Conservation (phyloP, 2,888 invertebrate species). For the Chymomyza amoena region DNA sequence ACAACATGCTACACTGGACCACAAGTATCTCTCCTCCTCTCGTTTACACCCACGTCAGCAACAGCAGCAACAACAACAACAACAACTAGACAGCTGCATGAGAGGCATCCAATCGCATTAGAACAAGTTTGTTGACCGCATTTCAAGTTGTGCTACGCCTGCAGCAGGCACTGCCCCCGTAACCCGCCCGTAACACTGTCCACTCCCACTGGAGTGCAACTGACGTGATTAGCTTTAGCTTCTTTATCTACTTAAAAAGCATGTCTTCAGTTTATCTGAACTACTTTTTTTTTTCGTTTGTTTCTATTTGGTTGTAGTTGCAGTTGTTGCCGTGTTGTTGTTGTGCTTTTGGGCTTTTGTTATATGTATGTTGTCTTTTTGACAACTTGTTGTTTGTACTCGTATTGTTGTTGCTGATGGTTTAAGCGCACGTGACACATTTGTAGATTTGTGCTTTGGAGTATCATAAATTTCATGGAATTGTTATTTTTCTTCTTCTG, state of each 20-base stretch:
- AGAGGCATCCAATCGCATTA: background rate
- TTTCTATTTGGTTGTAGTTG: too few species aligned
- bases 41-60: background rate
- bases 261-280: conserved; percentile 12
- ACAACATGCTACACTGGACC: background rate
- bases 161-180: too few species aligned
- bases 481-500: conserved; percentile 9
- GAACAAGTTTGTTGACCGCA: conserved; percentile 70
- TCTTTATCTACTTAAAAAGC: conserved; percentile 55
- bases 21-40: background rate
- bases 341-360: background rate
- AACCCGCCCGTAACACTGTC: too few species aligned
- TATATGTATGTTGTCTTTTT: conserved; percentile 61
- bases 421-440: conserved; percentile 62
- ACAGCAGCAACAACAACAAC: background rate
- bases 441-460: conserved; percentile 40
- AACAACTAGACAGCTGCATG: conserved; percentile 25
- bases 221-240: conserved; percentile 58
- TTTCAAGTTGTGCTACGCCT: conserved; percentile 32
- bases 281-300: conserved; percentile 4
- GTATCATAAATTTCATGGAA: conserved; percentile 66
- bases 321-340: conserved; percentile 18
- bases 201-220: conserved; percentile 12
- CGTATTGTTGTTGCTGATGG: conserved; percentile 16
- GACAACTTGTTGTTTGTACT: conserved; percentile 47